Base-by-base conservation (phyloP, 2,797 vertebrate species). In the Halcyon smyrnensis region DNA sequence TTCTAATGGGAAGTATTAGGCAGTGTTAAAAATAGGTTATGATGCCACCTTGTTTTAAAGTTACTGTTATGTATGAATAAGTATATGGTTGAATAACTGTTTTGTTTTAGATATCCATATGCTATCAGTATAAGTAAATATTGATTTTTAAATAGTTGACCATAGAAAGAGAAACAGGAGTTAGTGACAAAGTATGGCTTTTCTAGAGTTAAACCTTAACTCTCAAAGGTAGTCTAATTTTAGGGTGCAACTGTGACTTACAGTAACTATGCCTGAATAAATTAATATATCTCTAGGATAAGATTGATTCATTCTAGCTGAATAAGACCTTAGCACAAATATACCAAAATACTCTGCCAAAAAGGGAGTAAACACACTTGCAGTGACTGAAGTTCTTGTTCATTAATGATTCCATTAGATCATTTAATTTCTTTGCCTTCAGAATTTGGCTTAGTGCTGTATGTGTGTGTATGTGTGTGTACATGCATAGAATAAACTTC, bases 21-120 rank as follows among this genome's bases (percentile, higher is more conserved):
- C 76, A 73, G 16, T 39, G 23, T 90, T 93, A 83, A 96, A 95
- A 95, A 94, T 84, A 95, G 63, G 32, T 62, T 93, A 50, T 79
- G 51, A 91, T 94, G 78, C 63, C 87, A 87, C 67, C 63, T 90
- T 86, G 24, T 71, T 90, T 95, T 94, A 91, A 74, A 90, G 70
- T 87, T 94, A 82, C 59, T 95, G 87, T 81, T 27, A 27, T 53
- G 13, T 84, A 59, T 63, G 43, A 70, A 12, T 68, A 89, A 87
- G 11, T 63, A n/a, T 39, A 73, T 56, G 60, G 28, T 37, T 79
- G 39, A 87, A 63, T 53, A 91, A 63, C 11, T 79, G 15, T 39
- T 95, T 68, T 83, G 48, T n/a, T 62, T 91, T 48, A 65, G 12
- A 88, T 90, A 73, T 34, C 67, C 43, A 39, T 76, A 59, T 70